phyloP scores from a whole-genome alignment of 2,888 invertebrate genomes.

The Acanthoscelides obtectus region DNA sequence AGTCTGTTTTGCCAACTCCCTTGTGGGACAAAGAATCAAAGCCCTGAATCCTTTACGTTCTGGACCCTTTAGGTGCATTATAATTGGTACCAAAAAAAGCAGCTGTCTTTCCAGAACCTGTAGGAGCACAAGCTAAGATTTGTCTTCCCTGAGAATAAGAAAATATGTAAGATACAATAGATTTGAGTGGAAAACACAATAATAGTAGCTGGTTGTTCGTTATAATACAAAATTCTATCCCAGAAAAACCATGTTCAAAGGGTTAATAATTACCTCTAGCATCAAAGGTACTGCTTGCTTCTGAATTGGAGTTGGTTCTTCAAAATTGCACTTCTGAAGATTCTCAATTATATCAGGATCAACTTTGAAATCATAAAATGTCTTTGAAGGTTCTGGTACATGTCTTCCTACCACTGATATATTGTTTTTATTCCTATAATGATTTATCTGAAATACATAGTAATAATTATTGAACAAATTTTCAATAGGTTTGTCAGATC shows the following conservation, averaged over 20 bases:
- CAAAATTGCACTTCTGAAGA: slow-evolving; percentile 64
- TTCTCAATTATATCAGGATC: slow-evolving; percentile 61
- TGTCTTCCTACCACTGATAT: slow-evolving; percentile 77
- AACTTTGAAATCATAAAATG: slow-evolving; percentile 65
- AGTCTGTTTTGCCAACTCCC: slow-evolving; percentile 91
- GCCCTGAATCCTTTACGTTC: slow-evolving; percentile 76
- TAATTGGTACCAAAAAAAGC: slow-evolving; percentile 88
- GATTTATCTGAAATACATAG: slow-evolving; percentile 62
- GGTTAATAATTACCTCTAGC: slow-evolving; percentile 56
- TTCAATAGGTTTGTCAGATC: too few species aligned
- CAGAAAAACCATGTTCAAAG: neutral
- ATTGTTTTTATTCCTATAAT: slow-evolving; percentile 67
- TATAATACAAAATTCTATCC: neutral
- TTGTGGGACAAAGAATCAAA: slow-evolving; percentile 85
- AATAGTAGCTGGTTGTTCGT: too few species aligned
- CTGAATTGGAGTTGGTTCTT: slow-evolving; percentile 82
- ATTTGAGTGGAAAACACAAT: too few species aligned
- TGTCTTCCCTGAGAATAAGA: slow-evolving; percentile 71
- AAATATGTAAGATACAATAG: too few species aligned
- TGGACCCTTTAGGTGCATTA: slow-evolving; percentile 69
- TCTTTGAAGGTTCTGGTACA: slow-evolving; percentile 69
- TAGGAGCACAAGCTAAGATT: slow-evolving; percentile 91
- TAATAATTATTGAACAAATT: neutral
- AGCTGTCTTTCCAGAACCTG: slow-evolving; percentile 96
- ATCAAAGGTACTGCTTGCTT: slow-evolving; percentile 90